Percentiles rank a stretch among this genome's conserved stretches.
These are phyloP conservation scores for Drosophila maculinotata DNA, from an alignment of 2,888 invertebrate species.

Conservation along the genomic window DNA sequence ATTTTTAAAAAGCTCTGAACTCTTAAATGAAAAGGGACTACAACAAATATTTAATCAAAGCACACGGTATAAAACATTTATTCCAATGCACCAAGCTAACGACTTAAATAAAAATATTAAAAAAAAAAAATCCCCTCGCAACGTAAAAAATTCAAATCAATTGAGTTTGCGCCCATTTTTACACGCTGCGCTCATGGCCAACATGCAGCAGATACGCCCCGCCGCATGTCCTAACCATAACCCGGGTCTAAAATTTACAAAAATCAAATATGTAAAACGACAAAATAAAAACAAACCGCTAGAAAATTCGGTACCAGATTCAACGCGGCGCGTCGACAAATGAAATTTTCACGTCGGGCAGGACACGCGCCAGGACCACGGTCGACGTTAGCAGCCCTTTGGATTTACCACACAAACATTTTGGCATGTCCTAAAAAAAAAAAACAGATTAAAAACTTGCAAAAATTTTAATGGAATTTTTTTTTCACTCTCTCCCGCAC, in stretches of 20 bases:
- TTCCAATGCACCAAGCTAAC: conserved; percentile 5
- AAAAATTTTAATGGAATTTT: conserved; percentile 80
- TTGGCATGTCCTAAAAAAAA: conserved; percentile 42
- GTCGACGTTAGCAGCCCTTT: conserved; percentile 45
- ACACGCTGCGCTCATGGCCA: conserved; percentile 57
- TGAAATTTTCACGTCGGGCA: conserved; percentile 72
- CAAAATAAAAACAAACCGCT: conserved; percentile 14
- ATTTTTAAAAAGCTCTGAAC: not conserved
- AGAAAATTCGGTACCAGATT: conserved; percentile 29
- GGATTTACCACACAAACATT: conserved; percentile 78
- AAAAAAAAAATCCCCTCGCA: conserved; percentile 31
- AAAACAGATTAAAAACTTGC: conserved; percentile 70
- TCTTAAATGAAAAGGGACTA: conserved; percentile 13
- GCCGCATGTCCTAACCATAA: conserved; percentile 41
- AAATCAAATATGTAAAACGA: conserved; percentile 48
- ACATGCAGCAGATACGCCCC: conserved; percentile 29
- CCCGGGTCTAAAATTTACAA: conserved; percentile 36
- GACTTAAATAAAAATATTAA: conserved; percentile 1
- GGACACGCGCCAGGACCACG: conserved; percentile 62
- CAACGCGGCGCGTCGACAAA: conserved; percentile 63
- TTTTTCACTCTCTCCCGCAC: conserved; percentile 37
- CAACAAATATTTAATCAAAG: conserved; percentile 28
- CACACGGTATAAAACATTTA: conserved; percentile 27
- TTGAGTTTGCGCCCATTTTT: conserved; percentile 74
- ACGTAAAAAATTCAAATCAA: conserved; percentile 68